A percentile compares a stretch with the other conserved stretches of the same genome.
Conservation (phyloP, 2,113 vertebrate species). For the Psammodynastes pulverulentus region DNA sequence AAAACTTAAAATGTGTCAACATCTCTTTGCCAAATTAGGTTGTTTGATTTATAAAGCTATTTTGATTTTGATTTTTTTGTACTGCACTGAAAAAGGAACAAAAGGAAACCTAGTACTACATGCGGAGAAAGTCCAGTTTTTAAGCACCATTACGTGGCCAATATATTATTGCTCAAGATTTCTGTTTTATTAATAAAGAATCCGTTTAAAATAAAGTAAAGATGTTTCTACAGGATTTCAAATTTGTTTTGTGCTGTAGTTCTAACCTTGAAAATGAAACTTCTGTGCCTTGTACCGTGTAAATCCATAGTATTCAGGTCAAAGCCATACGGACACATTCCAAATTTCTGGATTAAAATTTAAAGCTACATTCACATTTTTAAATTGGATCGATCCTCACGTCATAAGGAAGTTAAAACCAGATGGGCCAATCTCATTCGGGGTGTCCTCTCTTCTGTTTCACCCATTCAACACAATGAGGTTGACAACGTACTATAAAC, state of each 20-base stretch:
- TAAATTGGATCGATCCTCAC: neutral
- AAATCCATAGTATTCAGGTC: neutral
- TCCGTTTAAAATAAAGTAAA: neutral
- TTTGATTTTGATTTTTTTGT: neutral
- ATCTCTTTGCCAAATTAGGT: neutral
- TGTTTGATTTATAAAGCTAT: neutral
- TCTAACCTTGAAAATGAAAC: neutral
- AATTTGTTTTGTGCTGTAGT: neutral
- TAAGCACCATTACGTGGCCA: neutral
- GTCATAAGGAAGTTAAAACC: neutral
- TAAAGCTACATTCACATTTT: neutral
- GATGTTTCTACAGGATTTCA: neutral
- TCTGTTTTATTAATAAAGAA: neutral
- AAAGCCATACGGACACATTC: neutral
- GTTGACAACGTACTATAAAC: neutral
- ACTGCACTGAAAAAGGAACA: neutral
- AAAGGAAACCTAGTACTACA: neutral
- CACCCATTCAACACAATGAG: neutral
- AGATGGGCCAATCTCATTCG: neutral
- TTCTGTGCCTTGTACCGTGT: neutral
- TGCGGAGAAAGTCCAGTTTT: neutral
- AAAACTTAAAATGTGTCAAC: neutral
- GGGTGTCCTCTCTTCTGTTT: neutral
- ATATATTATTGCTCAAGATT: neutral
- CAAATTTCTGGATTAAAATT: neutral